A percentile compares a stretch with the other conserved stretches of the same genome.
Conservation (phyloP, 1,140 invertebrate genomes). For the Anoplophora glabripennis region DNA sequence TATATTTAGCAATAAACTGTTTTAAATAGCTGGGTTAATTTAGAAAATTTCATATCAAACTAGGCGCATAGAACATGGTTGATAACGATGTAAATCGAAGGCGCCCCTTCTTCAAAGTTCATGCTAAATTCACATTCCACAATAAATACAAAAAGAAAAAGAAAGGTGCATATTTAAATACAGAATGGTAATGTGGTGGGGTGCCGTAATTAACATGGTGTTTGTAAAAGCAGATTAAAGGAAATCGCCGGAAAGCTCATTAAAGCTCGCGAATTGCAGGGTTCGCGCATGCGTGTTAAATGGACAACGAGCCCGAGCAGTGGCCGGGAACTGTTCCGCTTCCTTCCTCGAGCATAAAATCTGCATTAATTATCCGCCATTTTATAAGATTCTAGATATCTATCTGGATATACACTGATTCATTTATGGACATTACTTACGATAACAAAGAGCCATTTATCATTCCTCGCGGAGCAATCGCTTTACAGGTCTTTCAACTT, state of each 20-base stretch:
- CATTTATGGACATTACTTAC: slow-evolving; percentile 23
- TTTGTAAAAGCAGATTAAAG: no score
- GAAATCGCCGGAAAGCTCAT: slow-evolving; percentile 27
- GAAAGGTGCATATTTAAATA: no score
- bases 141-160: no score
- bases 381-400: slow-evolving; percentile 23
- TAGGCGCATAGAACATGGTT: no score
- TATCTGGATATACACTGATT: slow-evolving; percentile 27
- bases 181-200: no score
- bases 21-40: no score
- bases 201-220: no score
- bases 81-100: no score
- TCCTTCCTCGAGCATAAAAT: slow-evolving; percentile 36
- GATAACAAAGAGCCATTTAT: slow-evolving; percentile 24
- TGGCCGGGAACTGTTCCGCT: slow-evolving; percentile 34
- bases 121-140: no score
- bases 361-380: slow-evolving; percentile 34
- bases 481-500: slow-evolving; percentile 15
- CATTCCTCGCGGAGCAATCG: slow-evolving; percentile 2
- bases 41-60: no score
- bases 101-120: no score
- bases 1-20: no score
- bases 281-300: slow-evolving; percentile 22
- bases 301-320: slow-evolving; percentile 24
- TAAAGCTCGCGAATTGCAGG: slow-evolving; percentile 25